Evolutionary conservation across 1,140 invertebrate species (phyloP), one percentile per base, ranked within the genome.

Genomic region (Grapholita molesta): DNA sequence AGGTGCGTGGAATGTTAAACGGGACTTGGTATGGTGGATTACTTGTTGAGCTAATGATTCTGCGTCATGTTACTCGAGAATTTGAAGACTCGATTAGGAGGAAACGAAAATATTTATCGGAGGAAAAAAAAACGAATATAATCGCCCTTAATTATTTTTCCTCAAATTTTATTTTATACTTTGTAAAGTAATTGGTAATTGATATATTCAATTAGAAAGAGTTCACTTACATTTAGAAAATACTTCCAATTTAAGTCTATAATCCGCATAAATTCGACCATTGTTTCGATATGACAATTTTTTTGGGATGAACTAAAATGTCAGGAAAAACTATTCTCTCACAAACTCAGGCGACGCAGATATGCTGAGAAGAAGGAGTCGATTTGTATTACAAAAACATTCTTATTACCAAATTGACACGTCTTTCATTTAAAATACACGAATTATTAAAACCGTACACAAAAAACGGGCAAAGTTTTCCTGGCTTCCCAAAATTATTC

Each of bases 401-500:
- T 6, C 18, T 21, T 21, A 48, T 21, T 21, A n/a, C n/a, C n/a
- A 21, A 48, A 0, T 1, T 18, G 42, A 21, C 42, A 48, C 42
- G 18, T 48, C n/a, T 9, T 48, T 2, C 18, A 21, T 0, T n/a
- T 48, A 48, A 48, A 48, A 48, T 9, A 6, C 21, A 48, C 42
- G 42, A 48, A 21, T 48, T 48, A 48, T 48, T 21, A 21, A 48
- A 48, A 48, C 4, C 21, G 21, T 21, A 12, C 42, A 48, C 42
- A 48, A 48, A 48, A n/a, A 48, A 15, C 70, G 66, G 61, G 67
- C 71, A 76, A 66, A 69, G 70, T 71, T 75, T 74, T 76, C 76
- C 70, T 70, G 74, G 77, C 71, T 80, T 78, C 42, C 15, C n/a
- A 48, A 79, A 76, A 75, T 75, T 68, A 75, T 72, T 78, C 65